Percentiles rank a stretch among this genome's conserved stretches.
Conservation (phyloP, 2,888 invertebrate species). For the Chalcis sispes region DNA sequence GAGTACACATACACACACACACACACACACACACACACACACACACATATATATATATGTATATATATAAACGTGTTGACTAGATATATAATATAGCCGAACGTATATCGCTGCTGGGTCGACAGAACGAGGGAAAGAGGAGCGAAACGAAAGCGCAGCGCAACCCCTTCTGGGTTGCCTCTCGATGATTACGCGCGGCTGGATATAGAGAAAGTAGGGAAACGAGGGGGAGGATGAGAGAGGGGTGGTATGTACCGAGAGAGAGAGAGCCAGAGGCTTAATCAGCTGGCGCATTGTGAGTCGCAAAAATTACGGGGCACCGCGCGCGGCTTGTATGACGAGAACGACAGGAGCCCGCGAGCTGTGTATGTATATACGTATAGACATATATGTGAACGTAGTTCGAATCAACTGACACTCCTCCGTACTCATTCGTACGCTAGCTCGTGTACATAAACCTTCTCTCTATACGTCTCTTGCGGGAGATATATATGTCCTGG, state of each 20-base stretch:
- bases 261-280: conserved; percentile 60
- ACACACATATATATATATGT: too few species aligned
- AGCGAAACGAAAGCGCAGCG: conserved; percentile 37
- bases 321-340: background rate
- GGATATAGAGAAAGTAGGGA: too few species aligned
- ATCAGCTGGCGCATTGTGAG: conserved; percentile 69
- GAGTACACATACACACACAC: background rate
- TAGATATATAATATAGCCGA: conserved; percentile 29
- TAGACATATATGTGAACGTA: too few species aligned
- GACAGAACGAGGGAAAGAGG: too few species aligned
- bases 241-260: background rate
- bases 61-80: too few species aligned
- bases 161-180: conserved; percentile 54
- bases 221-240: background rate
- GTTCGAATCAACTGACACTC: conserved; percentile 32
- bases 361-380: too few species aligned
- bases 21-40: too few species aligned
- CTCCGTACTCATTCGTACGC: background rate
- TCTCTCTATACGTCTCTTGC: background rate
- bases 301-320: conserved; percentile 67
- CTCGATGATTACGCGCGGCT: conserved; percentile 66
- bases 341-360: background rate
- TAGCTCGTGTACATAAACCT: background rate
- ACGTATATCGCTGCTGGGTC: background rate
- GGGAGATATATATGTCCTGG: conserved; percentile 5